Evolutionary conservation across 1,140 invertebrate species (phyloP), one percentile per base, ranked within the genome.

Genomic region (Sinonovacula constricta): DNA sequence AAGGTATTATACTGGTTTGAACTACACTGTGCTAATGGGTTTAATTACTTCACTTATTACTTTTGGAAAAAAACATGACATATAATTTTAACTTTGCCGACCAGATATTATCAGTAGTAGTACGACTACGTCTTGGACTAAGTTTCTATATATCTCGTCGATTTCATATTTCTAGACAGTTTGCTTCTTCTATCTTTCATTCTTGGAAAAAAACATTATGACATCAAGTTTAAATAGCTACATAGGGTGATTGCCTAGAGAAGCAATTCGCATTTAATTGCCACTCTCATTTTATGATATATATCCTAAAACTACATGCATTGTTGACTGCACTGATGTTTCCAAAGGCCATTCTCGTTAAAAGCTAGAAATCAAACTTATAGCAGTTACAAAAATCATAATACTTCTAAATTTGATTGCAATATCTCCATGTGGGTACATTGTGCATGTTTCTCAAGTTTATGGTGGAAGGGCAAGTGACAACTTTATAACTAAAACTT

Each of bases 381-480:
- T 31, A 66, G 45, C 10, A 54, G 10, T 18, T 86, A 83, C 53
- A 49, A 83, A 84, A 31, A 36, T 31, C 72, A 82, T 54, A 81
- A 83, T 63, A 84, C 81, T 24, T 33, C 33, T 2, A 90, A 89
- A 62, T 83, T 83, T 77, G 10, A 63, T 89, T 33, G 88, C 75
- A 15, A 87, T 83, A 49, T 82, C 83, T 33, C 87, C 86, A 15
- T 80, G 84, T 65, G 86, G 86, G 85, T 24, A 69, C 33, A 82
- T 89, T n/a, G 81, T 70, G 67, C 33, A 82, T 89, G 15, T 87
- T n/a, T 87, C 87, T 18, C 63, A 83, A 69, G 66, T 69, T 24
- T 88, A 81, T 67, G 49, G 88, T 80, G 76, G 57, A 86, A 15
- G 86, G 86, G 14, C 63, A 83, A 69, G 66, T 69, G 18, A 88